phyloP scores from a whole-genome alignment of 2,113 vertebrate genomes.

The Sorex araneus region DNA sequence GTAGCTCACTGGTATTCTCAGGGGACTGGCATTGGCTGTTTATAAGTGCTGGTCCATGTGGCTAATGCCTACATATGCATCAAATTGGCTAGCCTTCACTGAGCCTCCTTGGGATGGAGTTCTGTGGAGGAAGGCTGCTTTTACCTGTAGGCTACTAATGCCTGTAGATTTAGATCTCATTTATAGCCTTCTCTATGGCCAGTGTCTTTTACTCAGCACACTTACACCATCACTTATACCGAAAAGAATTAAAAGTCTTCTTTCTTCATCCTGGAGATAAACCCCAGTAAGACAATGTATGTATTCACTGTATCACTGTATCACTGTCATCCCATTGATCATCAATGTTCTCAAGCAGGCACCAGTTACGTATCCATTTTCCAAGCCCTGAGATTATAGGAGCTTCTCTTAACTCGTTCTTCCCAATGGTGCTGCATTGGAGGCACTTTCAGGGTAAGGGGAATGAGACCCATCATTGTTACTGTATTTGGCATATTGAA shows the following conservation, averaged over 20 bases:
- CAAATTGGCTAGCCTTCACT: constrained; percentile 98
- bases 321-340: no score
- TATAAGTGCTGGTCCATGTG: constrained; percentile 99
- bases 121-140: constrained; percentile 96
- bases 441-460: no score
- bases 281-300: constrained; percentile 15
- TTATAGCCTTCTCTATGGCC: neutral
- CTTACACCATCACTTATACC: neutral
- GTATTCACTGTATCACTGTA: constrained; percentile 42
- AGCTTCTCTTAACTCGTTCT: no score
- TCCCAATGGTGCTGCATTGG: no score
- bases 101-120: constrained; percentile 97
- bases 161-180: constrained; percentile 17
- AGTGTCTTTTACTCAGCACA: neutral
- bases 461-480: no score
- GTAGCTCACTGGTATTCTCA: constrained; percentile 96
- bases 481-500: no score
- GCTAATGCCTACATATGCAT: constrained; percentile 96
- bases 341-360: no score
- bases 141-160: constrained; percentile 84
- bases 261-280: constrained; percentile 45
- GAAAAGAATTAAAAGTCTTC: constrained; percentile 48
- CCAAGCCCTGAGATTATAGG: no score
- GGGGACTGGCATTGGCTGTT: constrained; percentile 95
- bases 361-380: no score